phyloP scores from a whole-genome alignment of 2,797 vertebrate genomes.

The Anas flavirostris region DNA sequence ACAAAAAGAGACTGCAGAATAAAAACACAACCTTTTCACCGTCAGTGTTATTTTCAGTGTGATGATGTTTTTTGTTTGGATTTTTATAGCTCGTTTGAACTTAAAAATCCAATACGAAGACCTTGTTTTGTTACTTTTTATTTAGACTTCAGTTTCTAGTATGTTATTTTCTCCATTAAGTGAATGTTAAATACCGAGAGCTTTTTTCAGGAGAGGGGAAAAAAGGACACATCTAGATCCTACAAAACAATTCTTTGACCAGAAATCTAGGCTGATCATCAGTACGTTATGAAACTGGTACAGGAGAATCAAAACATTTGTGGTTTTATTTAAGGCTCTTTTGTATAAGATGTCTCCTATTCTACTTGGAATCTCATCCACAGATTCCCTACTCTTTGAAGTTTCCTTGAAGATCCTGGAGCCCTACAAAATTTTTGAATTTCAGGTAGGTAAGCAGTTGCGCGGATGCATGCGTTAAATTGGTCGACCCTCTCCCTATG shows the following conservation, averaged over 20 bases:
- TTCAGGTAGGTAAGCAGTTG: conserved; percentile 75
- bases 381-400: conserved; percentile 75
- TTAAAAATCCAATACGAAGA: not conserved
- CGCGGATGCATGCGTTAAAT: conserved; percentile 75
- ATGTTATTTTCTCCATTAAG: not conserved
- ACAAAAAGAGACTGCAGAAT: not conserved
- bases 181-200: not conserved
- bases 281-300: not conserved
- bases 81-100: not conserved
- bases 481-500: conserved; percentile 76
- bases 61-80: not conserved
- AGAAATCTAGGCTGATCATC: not conserved
- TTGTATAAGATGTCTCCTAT: conserved; percentile 68
- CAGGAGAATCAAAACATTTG: not conserved
- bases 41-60: not conserved
- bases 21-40: not conserved
- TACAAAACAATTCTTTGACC: not conserved
- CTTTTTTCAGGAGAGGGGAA: not conserved
- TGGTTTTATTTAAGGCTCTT: not conserved
- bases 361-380: conserved; percentile 75
- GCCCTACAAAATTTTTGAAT: conserved; percentile 76
- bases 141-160: not conserved
- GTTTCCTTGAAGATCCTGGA: conserved; percentile 74
- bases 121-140: not conserved
- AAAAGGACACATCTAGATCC: not conserved